phyloP scores from a whole-genome alignment of 2,888 invertebrate species.

The Scrobipalpa costella region DNA sequence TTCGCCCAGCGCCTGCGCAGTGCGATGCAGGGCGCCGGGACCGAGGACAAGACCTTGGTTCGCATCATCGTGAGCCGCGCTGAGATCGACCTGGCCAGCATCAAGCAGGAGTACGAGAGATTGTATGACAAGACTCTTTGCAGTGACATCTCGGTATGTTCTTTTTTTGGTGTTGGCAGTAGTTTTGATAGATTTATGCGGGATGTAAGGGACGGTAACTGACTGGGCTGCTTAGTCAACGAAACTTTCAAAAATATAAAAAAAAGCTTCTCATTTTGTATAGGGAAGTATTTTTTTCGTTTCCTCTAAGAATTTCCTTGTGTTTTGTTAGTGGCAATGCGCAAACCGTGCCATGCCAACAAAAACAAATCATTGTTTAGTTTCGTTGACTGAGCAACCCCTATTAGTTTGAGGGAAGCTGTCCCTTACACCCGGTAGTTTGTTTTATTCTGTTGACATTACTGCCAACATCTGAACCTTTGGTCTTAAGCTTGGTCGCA shows the following conservation, averaged over 20 bases:
- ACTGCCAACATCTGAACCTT: background rate
- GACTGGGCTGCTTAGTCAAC: no score
- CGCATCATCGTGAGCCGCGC: slow-evolving; percentile 84
- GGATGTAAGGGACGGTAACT: background rate
- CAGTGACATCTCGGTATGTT: slow-evolving; percentile 82
- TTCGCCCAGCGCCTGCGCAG: slow-evolving; percentile 85
- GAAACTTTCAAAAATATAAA: no score
- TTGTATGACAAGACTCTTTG: slow-evolving; percentile 85
- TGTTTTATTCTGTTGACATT: background rate
- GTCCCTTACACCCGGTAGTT: no score
- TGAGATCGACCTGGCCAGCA: slow-evolving; percentile 85
- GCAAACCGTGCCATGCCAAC: no score
- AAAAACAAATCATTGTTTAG: no score
- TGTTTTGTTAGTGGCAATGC: no score
- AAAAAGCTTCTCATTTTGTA: no score
- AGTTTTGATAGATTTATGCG: slow-evolving; percentile 5
- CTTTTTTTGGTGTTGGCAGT: slow-evolving; percentile 34
- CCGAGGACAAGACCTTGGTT: slow-evolving; percentile 85
- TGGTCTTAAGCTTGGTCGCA: background rate
- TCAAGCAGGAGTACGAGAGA: slow-evolving; percentile 86
- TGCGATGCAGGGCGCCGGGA: slow-evolving; percentile 86
- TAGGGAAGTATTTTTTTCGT: no score
- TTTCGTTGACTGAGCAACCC: no score
- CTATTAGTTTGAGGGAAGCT: no score
- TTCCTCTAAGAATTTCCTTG: no score